Percentiles rank a stretch among this genome's conserved stretches.
phyloP scores from a whole-genome alignment of 2,797 vertebrate species.

The Parauchenoglanis punctatus region DNA sequence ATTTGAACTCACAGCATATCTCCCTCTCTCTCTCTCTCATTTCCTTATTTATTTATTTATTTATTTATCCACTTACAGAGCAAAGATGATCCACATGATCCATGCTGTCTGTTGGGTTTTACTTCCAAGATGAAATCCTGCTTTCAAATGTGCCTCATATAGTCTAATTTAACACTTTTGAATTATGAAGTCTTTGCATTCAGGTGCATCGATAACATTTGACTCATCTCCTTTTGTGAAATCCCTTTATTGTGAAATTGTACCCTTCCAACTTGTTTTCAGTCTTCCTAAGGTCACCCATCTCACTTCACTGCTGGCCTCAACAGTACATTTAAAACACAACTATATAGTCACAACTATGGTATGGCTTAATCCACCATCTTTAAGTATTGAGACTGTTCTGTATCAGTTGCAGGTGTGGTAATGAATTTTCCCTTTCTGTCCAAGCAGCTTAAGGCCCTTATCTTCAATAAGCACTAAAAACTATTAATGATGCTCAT shows the following conservation, averaged over 20 bases:
- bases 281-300: neutral
- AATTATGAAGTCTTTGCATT: neutral
- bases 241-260: neutral
- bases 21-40: no score
- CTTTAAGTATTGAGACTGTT: neutral
- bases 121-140: neutral
- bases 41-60: neutral
- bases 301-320: neutral
- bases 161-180: neutral
- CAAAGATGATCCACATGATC: neutral
- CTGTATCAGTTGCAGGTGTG: neutral
- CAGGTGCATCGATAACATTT: neutral
- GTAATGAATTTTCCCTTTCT: neutral
- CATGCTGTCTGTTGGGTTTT: neutral
- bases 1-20: neutral
- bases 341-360: no score
- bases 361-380: neutral
- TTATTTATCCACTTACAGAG: neutral
- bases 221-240: neutral
- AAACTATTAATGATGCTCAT: neutral
- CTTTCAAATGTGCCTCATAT: neutral
- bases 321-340: neutral
- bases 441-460: neutral
- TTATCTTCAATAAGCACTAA: neutral
- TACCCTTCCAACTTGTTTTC: neutral